Percentiles rank a stretch among this genome's conserved stretches.
Conservation (phyloP, 2,888 invertebrate species). For the Corythucha ciliata region DNA sequence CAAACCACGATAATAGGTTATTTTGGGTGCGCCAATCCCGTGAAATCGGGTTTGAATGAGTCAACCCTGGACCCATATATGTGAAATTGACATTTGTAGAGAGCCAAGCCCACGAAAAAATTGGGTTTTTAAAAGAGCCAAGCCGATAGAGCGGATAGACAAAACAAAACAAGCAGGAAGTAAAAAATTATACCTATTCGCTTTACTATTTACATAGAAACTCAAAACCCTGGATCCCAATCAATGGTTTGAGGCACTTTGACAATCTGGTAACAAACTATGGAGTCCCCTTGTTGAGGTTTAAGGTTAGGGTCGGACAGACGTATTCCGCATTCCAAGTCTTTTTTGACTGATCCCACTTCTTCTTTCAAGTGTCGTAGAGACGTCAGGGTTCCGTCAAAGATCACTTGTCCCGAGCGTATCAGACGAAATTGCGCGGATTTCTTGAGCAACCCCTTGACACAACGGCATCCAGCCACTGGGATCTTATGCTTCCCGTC, state of each 20-base stretch:
- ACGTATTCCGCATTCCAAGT: constrained; percentile 81
- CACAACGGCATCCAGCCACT: constrained; percentile 82
- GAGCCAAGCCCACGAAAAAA: no score
- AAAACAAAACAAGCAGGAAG: no score
- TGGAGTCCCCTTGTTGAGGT: constrained; percentile 63
- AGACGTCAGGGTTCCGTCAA: constrained; percentile 58
- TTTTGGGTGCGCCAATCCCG: no score
- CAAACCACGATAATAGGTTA: no score
- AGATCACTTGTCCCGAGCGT: constrained; percentile 55
- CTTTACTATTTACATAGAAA: no score
- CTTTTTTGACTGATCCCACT: constrained; percentile 69
- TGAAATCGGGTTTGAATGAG: no score
- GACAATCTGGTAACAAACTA: constrained; percentile 65
- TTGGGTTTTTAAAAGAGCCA: no score
- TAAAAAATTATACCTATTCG: no score
- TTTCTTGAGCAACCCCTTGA: constrained; percentile 63
- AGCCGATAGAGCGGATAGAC: no score
- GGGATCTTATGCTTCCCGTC: constrained; percentile 69
- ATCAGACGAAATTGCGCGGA: constrained; percentile 57
- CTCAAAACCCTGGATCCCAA: constrained; percentile 89
- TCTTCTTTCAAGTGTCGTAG: constrained; percentile 86
- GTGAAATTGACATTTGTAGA: no score
- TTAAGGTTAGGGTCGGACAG: constrained; percentile 54
- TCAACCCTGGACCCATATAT: no score
- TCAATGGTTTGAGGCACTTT: constrained; percentile 55